Conservation (phyloP, 2,888 invertebrate species). For the Nyleta sp. region DNA sequence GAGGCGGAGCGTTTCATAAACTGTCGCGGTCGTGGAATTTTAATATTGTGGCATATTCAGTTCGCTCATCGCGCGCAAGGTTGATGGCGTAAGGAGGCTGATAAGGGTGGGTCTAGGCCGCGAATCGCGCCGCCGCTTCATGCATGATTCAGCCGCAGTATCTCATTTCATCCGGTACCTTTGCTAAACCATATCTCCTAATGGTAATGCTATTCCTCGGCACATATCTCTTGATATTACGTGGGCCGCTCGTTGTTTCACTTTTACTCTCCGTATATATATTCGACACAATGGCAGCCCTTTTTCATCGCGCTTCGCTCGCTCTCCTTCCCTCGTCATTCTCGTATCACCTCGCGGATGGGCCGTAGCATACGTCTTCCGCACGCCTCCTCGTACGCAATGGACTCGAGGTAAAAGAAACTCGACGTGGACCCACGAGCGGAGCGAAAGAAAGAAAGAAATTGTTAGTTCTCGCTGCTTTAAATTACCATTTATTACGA, state of each 20-base stretch:
- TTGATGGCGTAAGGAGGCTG: conserved; percentile 52
- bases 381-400: conserved; percentile 54
- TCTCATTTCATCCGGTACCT: conserved; percentile 82
- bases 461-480: conserved; percentile 83
- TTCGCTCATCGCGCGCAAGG: conserved; percentile 73
- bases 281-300: conserved; percentile 61
- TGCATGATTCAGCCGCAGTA: conserved; percentile 82
- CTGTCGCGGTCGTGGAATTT: conserved; percentile 78
- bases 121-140: conserved; percentile 80
- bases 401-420: conserved; percentile 61
- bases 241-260: conserved; percentile 74
- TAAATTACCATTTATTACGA: conserved; percentile 83
- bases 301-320: conserved; percentile 45
- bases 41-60: conserved; percentile 82
- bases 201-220: conserved; percentile 82
- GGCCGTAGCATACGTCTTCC: conserved; percentile 36
- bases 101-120: conserved; percentile 66
- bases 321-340: conserved; percentile 42
- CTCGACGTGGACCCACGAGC: conserved; percentile 56
- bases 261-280: conserved; percentile 67
- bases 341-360: conserved; percentile 54
- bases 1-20: conserved; percentile 78
- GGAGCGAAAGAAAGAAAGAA: conserved; percentile 81
- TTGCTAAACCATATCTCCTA: conserved; percentile 82
- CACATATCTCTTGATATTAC: conserved; percentile 82